Base-by-base conservation (phyloP, 2,797 vertebrate species). In the Argyrosomus regius region DNA sequence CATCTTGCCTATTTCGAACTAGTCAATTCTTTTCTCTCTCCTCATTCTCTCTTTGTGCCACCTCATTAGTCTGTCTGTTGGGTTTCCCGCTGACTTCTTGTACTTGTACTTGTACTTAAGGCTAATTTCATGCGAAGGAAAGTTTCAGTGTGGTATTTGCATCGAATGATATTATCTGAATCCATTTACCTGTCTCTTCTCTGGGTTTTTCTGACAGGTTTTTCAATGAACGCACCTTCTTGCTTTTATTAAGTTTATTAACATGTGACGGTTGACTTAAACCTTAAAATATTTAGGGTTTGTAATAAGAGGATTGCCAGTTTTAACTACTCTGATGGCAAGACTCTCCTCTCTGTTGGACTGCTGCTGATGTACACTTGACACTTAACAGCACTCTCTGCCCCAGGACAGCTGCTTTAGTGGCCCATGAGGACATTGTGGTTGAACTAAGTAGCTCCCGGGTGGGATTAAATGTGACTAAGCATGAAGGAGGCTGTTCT, bases 401-500 rank as follows among this genome's bases (percentile, higher is more conserved):
- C 65, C 67, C 41, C 26, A 54, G 73, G 65, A 11, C 78, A 74
- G 54, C 72, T 63, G 76, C 72, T 77, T 60, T 49, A 66, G 64
- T 48, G 67, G 87, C 52, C 78, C 46, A 43, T n/a, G 49, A 77
- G 72, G 72, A 75, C 18, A 12, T 4, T 46, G 70, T 31, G 69
- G 66, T 75, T 50, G 59, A 64, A 75, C 59, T 63, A 62, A 87
- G 74, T 77, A 61, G 54, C 72, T 90, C 83, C 62, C 52, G 0
- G 26, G 63, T 52, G 71, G 84, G 68, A 81, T 87, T 86, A 78
- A 71, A 81, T n/a, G 22, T 77, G 83, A 85, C 57, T 62, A 65
- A 86, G 84, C 76, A 81, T 80, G 82, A 79, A 87, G 83, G 72
- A 87, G 64, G 24, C 61, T 52, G 16, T 77, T 56, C 70, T 81